Evolutionary conservation across 2,888 invertebrate species (phyloP), one percentile per base, ranked within the genome.

Genomic region (Callyntrura guangdongensis): DNA sequence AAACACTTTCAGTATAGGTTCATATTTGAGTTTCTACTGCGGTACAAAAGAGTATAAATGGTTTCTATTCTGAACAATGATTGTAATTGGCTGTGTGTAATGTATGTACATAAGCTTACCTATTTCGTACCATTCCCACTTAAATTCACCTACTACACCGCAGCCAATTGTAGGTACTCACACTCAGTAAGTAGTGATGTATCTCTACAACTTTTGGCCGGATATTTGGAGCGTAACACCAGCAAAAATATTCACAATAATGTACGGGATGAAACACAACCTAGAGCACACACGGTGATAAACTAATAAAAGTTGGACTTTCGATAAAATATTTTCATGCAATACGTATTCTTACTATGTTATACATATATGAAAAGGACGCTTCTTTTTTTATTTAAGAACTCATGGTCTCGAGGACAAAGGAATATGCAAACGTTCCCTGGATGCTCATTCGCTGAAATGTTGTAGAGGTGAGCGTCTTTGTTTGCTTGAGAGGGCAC

Each of bases 381-480:
- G 77, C 77, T 49, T 22, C 77, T 77, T 49, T 72, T 59, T n/a
- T 49, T 20, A 14, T 53, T 77, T 22, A 49, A 17, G 22, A 77
- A 49, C 49, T 77, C 53, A 49, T 77, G 74, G 17, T 6, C 20
- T 3, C 2, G 22, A 77, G 77, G 22, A 77, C 77, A 77, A 77
- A 77, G 77, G 77, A 77, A 77, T 77, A 36, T 53, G 53, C 49
- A 53, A 49, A 49, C 49, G 9, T 77, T 12, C n/a, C 25, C 6
- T 36, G 12, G 6, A 6, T 49, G 49, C 77, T 25, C 6, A 77
- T 53, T 77, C 27, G 77, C 14, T 49, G 53, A 53, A 0, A 8
- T 11, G 77, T 22, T 49, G 11, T 77, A 77, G 53, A 77, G 77
- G 77, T 77, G 77, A 77, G 77, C 77, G 22, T 14, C 14, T 11